These are phyloP conservation scores for cattle (Bos taurus) DNA, from an alignment of 2,113 vertebrate species.

Conservation along the genomic window DNA sequence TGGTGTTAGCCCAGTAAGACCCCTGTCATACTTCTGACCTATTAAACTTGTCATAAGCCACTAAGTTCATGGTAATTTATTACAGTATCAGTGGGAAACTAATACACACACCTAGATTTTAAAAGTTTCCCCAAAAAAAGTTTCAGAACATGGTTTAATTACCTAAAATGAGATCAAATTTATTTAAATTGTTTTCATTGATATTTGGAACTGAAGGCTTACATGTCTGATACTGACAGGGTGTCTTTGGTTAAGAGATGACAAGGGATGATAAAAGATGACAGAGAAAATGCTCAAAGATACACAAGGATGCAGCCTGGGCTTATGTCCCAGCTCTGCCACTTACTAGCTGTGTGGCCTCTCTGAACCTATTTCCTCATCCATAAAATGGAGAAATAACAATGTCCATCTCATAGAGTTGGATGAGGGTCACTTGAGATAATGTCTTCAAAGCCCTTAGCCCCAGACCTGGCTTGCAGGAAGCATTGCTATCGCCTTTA, in stretches of 20 bases:
- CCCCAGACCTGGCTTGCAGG: background rate
- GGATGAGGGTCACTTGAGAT: background rate
- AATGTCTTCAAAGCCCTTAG: background rate
- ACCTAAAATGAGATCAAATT: background rate
- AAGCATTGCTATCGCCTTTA: background rate
- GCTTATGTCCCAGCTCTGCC: background rate
- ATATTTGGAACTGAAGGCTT: background rate
- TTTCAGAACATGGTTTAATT: background rate
- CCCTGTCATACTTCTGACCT: background rate
- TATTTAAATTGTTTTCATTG: background rate
- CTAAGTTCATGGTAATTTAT: background rate
- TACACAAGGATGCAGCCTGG: background rate
- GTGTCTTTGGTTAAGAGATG: background rate
- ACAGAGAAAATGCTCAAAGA: background rate
- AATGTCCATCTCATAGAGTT: background rate
- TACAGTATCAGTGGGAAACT: background rate
- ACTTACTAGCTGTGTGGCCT: background rate
- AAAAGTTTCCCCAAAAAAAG: background rate
- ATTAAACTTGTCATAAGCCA: background rate
- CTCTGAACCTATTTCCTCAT: background rate
- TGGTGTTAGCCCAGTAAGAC: background rate
- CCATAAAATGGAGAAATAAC: background rate
- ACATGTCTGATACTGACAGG: background rate
- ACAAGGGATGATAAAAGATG: background rate
- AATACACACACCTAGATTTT: background rate